A percentile compares a stretch with the other conserved stretches of the same genome.
Evolutionary conservation across 2,797 vertebrate genomes (phyloP).

Genomic region (Potorous gilbertii): DNA sequence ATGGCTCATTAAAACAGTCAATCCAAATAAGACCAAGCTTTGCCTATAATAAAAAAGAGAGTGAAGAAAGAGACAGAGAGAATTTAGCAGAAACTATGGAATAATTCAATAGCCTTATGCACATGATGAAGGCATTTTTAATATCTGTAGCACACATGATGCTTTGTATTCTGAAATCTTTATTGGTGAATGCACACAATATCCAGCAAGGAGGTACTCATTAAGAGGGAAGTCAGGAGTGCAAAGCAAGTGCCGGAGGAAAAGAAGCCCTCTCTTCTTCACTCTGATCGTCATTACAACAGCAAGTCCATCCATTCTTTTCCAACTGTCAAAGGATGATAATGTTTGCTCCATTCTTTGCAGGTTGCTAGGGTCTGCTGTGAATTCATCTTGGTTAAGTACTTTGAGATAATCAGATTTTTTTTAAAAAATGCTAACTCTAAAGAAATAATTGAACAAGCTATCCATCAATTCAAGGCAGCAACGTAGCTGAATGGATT

Average conservation of each 20-base stretch:
- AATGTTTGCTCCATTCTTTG: constrained; percentile 34
- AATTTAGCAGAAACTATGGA: neutral
- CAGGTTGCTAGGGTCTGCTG: neutral
- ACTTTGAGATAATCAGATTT: constrained; percentile 28
- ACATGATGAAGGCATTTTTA: constrained; percentile 17
- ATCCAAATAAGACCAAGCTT: constrained; percentile 21
- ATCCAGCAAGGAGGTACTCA: constrained; percentile 24
- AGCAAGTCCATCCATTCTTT: constrained; percentile 4
- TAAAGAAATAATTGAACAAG: constrained; percentile 59
- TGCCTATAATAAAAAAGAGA: constrained; percentile 1
- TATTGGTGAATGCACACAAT: constrained; percentile 27
- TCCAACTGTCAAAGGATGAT: constrained; percentile 16
- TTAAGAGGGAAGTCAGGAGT: constrained; percentile 27
- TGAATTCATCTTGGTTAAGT: constrained; percentile 53
- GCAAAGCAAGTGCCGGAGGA: constrained; percentile 10
- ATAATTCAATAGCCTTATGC: constrained; percentile 8
- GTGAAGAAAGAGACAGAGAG: neutral
- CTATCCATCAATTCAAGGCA: constrained; percentile 45
- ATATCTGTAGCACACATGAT: constrained; percentile 24
- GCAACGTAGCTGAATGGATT: constrained; percentile 27
- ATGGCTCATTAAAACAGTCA: constrained; percentile 24
- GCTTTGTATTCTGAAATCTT: constrained; percentile 46
- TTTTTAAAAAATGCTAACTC: constrained; percentile 43
- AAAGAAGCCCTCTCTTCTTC: constrained; percentile 48
- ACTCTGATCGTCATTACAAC: constrained; percentile 55